Conservation (phyloP, 2,888 invertebrate species). For the Acleris literana region DNA sequence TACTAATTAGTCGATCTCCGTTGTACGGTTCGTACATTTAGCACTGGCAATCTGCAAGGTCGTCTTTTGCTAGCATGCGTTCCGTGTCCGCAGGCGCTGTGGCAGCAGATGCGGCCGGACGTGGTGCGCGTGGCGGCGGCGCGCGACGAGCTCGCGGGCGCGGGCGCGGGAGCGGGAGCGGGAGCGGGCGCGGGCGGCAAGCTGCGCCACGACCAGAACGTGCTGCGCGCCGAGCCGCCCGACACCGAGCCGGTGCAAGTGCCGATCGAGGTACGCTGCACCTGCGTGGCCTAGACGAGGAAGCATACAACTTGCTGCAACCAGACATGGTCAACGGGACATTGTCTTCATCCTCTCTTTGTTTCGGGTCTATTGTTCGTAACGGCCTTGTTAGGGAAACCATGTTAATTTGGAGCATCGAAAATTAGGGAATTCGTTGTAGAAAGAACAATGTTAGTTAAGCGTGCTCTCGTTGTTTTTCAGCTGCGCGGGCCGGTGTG, state of each 20-base stretch:
- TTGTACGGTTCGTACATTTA: too few species aligned
- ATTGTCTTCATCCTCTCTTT: too few species aligned
- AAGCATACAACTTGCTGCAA: too few species aligned
- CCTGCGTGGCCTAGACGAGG: neutral
- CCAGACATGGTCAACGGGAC: too few species aligned
- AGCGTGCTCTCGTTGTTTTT: neutral
- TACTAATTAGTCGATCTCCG: too few species aligned
- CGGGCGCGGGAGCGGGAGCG: conserved; percentile 49
- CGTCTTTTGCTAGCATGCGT: neutral
- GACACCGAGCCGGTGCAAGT: conserved; percentile 84
- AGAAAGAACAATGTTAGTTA: neutral
- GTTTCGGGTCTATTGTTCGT: too few species aligned
- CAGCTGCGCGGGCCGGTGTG: conserved; percentile 64
- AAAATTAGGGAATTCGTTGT: too few species aligned
- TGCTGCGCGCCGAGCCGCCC: conserved; percentile 73
- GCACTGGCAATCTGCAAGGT: too few species aligned
- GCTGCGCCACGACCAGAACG: conserved; percentile 94
- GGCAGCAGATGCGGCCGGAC: conserved; percentile 73
- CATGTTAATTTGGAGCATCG: too few species aligned
- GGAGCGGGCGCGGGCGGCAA: conserved; percentile 55
- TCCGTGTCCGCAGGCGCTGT: conserved; percentile 54
- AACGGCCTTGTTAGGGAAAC: too few species aligned
- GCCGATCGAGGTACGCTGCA: conserved; percentile 81
- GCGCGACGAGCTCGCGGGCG: conserved; percentile 48
- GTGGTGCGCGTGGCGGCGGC: conserved; percentile 63